phyloP scores from a whole-genome alignment of 1,140 invertebrate genomes.

The Magallana gigas region DNA sequence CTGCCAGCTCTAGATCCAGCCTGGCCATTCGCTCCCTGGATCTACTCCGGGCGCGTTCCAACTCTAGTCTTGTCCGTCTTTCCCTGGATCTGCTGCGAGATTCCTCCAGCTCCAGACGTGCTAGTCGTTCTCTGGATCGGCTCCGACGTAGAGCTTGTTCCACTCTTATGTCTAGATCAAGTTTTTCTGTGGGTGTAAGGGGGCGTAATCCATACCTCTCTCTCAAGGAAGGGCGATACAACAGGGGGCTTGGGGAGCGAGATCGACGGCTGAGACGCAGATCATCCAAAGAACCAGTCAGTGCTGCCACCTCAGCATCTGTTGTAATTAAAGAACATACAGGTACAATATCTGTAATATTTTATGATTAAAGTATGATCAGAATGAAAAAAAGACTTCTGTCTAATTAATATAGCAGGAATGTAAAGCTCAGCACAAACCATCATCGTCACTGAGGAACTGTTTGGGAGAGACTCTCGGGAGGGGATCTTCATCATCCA shows the following conservation, averaged over 20 bases:
- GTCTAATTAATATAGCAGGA: too few species aligned
- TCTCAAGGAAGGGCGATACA: conserved; percentile 50
- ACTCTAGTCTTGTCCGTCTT: conserved; percentile 16
- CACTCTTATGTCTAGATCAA: conserved; percentile 47
- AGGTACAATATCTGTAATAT: too few species aligned
- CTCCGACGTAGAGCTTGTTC: conserved; percentile 39
- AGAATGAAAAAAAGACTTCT: not conserved
- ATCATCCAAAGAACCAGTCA: conserved; percentile 51
- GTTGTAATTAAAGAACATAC: not conserved
- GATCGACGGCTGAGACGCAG: conserved; percentile 44
- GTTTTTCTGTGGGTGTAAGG: conserved; percentile 48
- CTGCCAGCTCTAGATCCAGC: not conserved
- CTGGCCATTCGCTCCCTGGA: conserved; percentile 47
- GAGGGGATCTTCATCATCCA: conserved; percentile 50
- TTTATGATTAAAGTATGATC: too few species aligned
- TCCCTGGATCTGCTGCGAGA: not conserved
- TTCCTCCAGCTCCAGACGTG: conserved; percentile 14
- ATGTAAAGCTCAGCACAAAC: conserved; percentile 2
- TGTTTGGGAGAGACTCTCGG: conserved; percentile 17
- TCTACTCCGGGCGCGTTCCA: conserved; percentile 31
- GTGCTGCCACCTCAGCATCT: conserved; percentile 57
- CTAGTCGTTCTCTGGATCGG: conserved; percentile 46
- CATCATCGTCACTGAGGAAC: conserved; percentile 49
- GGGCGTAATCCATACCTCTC: conserved; percentile 47
- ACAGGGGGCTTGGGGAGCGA: conserved; percentile 54